A percentile compares a stretch with the other conserved stretches of the same genome.
phyloP scores from a whole-genome alignment of 1,140 invertebrate genomes.

The Pseudomyrmex pallidus region DNA sequence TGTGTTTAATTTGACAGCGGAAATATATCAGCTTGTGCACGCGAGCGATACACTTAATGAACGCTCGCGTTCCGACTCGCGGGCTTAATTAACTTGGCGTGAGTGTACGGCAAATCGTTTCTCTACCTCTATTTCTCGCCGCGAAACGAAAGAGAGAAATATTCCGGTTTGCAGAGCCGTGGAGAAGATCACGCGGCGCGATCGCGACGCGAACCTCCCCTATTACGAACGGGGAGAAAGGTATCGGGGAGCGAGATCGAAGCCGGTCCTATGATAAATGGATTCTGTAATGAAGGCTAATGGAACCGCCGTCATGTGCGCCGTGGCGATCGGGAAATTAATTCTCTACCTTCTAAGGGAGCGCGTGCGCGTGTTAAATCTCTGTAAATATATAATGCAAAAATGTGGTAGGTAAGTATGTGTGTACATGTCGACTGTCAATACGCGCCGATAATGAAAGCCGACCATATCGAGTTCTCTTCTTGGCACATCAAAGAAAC shows the following conservation, averaged over 20 bases:
- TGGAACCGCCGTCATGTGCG: slow-evolving; percentile 13
- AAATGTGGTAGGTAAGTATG: slow-evolving; percentile 1
- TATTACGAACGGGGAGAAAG: background rate
- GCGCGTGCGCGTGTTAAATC: background rate
- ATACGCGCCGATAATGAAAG: slow-evolving; percentile 11
- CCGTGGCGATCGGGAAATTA: slow-evolving; percentile 41
- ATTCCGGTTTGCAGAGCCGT: background rate
- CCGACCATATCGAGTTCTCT: background rate
- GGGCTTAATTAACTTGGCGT: slow-evolving; percentile 49
- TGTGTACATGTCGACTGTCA: background rate
- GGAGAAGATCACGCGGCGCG: background rate
- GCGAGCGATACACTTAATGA: slow-evolving; percentile 43
- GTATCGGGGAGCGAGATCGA: slow-evolving; percentile 9
- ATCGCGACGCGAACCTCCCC: background rate
- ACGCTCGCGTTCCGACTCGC: slow-evolving; percentile 9
- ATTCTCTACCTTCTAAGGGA: slow-evolving; percentile 11
- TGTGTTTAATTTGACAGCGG: slow-evolving; percentile 52
- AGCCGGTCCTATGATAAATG: slow-evolving; percentile 23
- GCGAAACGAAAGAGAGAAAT: background rate
- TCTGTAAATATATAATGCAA: slow-evolving; percentile 43
- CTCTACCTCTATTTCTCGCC: background rate
- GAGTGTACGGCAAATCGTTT: slow-evolving; percentile 30
- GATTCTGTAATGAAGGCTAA: slow-evolving; percentile 44
- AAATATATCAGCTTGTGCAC: slow-evolving; percentile 33
- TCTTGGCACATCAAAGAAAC: background rate